A percentile compares a stretch with the other conserved stretches of the same genome.
phyloP scores from a whole-genome alignment of 2,113 vertebrate species.

The Heterochromis multidens region DNA sequence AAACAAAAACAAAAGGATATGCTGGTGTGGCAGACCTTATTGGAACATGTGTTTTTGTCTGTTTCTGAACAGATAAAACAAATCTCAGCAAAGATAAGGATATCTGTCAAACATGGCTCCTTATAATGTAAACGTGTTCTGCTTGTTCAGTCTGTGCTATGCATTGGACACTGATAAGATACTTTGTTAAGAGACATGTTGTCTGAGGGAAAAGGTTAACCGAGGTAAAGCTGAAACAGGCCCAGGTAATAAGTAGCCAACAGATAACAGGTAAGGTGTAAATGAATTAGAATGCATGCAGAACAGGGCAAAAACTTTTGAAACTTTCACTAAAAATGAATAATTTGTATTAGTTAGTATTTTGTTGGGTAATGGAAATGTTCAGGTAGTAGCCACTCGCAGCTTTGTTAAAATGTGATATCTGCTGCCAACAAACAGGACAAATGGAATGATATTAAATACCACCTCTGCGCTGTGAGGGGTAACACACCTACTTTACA shows the following conservation, averaged over 20 bases:
- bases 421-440: not conserved
- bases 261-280: not conserved
- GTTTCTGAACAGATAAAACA: not conserved
- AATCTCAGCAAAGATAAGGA: not conserved
- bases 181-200: not conserved
- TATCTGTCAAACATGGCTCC: not conserved
- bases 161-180: constrained; percentile 14
- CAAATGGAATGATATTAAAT: not conserved
- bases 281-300: not conserved
- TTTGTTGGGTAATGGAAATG: not conserved
- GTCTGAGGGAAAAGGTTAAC: not conserved
- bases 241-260: not conserved
- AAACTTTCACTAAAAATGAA: not conserved
- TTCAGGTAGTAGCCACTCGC: not conserved
- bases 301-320: not conserved
- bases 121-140: not conserved
- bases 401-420: not conserved
- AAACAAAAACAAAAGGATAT: not conserved
- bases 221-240: not conserved
- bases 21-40: not conserved
- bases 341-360: not conserved
- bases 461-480: not conserved
- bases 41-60: not conserved
- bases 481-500: not conserved
- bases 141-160: constrained; percentile 1